Conservation (phyloP, 2,888 invertebrate species). For the Trichopria drosophilae region DNA sequence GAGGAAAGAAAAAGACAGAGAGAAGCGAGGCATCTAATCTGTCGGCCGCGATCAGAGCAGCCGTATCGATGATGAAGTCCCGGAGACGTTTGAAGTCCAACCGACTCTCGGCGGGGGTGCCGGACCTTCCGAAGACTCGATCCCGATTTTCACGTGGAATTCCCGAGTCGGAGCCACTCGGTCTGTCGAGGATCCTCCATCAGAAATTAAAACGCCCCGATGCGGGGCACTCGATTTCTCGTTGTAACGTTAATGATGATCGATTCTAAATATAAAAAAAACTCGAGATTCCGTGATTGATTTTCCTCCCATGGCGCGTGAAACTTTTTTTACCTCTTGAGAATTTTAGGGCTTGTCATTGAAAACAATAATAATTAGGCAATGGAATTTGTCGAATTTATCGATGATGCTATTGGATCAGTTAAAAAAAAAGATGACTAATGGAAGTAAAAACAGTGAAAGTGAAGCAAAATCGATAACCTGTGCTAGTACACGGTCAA, state of each 20-base stretch:
- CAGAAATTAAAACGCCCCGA: conserved; percentile 47
- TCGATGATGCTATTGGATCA: no score
- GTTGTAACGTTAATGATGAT: conserved; percentile 26
- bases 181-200: conserved; percentile 44
- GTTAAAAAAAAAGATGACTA: background rate
- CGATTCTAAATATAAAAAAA: no score
- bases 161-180: conserved; percentile 39
- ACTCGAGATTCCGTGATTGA: no score
- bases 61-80: conserved; percentile 57
- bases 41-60: conserved; percentile 56
- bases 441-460: background rate
- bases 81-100: conserved; percentile 54
- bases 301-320: no score
- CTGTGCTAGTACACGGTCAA: no score
- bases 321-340: no score
- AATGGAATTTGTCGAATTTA: no score
- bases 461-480: no score
- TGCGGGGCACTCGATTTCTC: conserved; percentile 4
- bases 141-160: conserved; percentile 43
- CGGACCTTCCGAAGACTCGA: conserved; percentile 45
- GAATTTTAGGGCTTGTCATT: no score
- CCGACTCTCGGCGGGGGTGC: conserved; percentile 52
- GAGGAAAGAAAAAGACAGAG: conserved; percentile 31
- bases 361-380: no score
- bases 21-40: conserved; percentile 53